phyloP scores from a whole-genome alignment of 2,888 invertebrate species.

The Cataglyphis cursor region DNA sequence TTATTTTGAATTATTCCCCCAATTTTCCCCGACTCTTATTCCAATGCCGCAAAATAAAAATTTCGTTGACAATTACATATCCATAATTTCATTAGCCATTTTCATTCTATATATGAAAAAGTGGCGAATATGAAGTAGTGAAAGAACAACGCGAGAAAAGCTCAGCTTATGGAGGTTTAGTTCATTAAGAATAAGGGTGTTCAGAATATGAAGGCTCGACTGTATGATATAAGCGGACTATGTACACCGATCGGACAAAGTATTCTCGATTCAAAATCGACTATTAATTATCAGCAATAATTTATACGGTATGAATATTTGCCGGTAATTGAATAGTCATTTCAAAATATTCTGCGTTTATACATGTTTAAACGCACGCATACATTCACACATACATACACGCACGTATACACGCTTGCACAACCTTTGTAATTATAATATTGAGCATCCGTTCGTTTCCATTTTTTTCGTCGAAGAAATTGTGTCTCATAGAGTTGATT shows the following conservation, averaged over 20 bases:
- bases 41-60: not conserved
- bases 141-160: not conserved
- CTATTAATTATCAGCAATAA: slow-evolving; percentile 32
- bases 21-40: not conserved
- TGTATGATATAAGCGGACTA: slow-evolving; percentile 7
- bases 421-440: slow-evolving; percentile 40
- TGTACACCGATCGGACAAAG: slow-evolving; percentile 10
- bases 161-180: slow-evolving; percentile 2
- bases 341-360: slow-evolving; percentile 24
- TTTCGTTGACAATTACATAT: not conserved
- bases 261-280: not conserved
- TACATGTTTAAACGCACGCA: slow-evolving; percentile 8
- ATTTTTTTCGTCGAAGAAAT: slow-evolving; percentile 19
- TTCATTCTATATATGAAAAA: not conserved
- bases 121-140: not conserved
- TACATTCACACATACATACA: not conserved
- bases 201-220: not conserved
- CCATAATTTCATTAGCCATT: not conserved
- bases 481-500: slow-evolving; percentile 12
- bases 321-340: slow-evolving; percentile 7
- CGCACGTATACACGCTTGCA: not conserved
- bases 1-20: not conserved
- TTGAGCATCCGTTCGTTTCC: slow-evolving; percentile 45
- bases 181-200: not conserved
- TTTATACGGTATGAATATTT: slow-evolving; percentile 17